Conservation (phyloP, 2,113 vertebrate species). For the Chitala chitala region DNA sequence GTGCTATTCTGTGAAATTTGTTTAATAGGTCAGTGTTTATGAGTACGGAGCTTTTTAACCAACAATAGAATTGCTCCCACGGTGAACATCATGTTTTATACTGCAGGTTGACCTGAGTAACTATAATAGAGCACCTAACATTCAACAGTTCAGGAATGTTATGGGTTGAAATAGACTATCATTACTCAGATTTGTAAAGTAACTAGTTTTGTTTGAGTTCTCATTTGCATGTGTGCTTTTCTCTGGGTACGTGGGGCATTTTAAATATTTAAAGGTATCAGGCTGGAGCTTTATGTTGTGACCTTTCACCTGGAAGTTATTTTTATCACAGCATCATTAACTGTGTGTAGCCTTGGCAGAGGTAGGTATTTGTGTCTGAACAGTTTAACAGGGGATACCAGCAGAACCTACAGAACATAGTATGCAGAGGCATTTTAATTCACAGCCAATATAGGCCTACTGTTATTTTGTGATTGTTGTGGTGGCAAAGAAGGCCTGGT, state of each 20-base stretch:
- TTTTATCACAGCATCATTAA: background rate
- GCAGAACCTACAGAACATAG: background rate
- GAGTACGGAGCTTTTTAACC: too few relatives aligned
- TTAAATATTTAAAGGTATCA: background rate
- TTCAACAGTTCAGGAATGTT: background rate
- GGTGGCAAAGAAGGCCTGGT: too few relatives aligned
- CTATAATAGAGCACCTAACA: too few relatives aligned
- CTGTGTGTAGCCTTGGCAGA: background rate
- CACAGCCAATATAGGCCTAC: too few relatives aligned
- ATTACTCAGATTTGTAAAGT: background rate
- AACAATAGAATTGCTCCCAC: too few relatives aligned
- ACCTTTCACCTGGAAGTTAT: background rate
- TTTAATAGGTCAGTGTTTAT: too few relatives aligned
- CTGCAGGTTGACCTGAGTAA: too few relatives aligned
- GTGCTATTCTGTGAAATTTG: too few relatives aligned
- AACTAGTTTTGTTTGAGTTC: background rate
- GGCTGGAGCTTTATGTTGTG: background rate
- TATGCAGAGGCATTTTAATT: background rate
- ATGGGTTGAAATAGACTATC: background rate
- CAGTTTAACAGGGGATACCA: too few relatives aligned
- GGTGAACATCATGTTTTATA: too few relatives aligned
- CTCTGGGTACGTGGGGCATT: background rate
- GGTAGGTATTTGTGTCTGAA: too few relatives aligned
- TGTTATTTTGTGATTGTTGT: too few relatives aligned
- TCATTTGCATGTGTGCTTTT: background rate